Evolutionary conservation across 92 coral and sea anemone species (phyloP).

Genomic region (Bergia sp.): DNA sequence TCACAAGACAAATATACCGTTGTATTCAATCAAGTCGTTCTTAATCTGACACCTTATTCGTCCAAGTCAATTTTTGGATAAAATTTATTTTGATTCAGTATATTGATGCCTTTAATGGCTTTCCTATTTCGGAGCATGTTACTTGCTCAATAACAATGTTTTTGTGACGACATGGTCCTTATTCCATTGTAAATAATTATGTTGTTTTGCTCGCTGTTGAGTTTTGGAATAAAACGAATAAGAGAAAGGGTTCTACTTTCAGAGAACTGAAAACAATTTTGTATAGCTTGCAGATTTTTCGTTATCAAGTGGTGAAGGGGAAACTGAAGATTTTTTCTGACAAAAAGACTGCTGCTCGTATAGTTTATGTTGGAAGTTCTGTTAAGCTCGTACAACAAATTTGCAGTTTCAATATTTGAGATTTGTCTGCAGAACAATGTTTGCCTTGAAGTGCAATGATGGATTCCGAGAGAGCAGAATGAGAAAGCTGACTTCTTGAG

Average conservation of each 20-base stretch:
- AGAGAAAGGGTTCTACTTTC: neutral
- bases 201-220: neutral
- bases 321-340: constrained; percentile 40
- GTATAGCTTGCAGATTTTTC: neutral
- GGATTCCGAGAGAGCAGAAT: constrained; percentile 42
- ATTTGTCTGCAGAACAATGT: neutral
- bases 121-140: neutral
- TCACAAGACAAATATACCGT: no score
- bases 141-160: neutral
- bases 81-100: neutral
- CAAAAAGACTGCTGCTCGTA: constrained; percentile 30
- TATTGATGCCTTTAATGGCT: no score
- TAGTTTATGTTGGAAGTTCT: neutral
- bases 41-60: neutral
- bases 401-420: constrained; percentile 39
- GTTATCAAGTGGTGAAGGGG: neutral
- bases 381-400: constrained; percentile 37
- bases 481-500: constrained; percentile 32
- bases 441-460: constrained; percentile 4
- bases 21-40: no score
- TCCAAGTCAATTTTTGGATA: neutral
- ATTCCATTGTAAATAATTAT: neutral
- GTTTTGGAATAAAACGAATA: neutral
- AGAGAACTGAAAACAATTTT: no score
- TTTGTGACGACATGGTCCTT: no score